These are phyloP conservation scores for Melanotaenia parkinsoni DNA, from an alignment of 2,797 vertebrate genomes.

Conservation along the genomic window DNA sequence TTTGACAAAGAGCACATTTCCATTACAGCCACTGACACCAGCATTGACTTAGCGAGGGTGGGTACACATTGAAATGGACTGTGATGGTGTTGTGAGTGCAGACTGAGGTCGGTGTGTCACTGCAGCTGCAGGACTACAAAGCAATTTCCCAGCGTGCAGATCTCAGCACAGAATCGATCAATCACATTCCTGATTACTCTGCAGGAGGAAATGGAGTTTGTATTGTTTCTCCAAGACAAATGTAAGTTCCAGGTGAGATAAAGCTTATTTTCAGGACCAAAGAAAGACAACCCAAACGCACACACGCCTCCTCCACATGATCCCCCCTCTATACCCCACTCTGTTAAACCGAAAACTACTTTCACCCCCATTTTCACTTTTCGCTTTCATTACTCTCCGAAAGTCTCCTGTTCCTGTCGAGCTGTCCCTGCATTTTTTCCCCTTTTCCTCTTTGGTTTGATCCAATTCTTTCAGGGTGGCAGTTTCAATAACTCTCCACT, in stretches of 20 bases:
- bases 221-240: constrained; percentile 84
- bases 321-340: constrained; percentile 16
- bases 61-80: constrained; percentile 51
- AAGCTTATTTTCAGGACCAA: constrained; percentile 71
- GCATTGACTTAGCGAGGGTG: constrained; percentile 50
- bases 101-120: constrained; percentile 57
- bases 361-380: constrained; percentile 54
- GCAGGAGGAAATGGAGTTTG: constrained; percentile 80
- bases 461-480: constrained; percentile 57
- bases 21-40: constrained; percentile 54
- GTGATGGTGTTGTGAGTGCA: constrained; percentile 39
- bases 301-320: neutral
- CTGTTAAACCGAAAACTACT: constrained; percentile 60
- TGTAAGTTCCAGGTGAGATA: constrained; percentile 72
- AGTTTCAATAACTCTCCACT: constrained; percentile 61
- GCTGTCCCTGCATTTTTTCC: neutral
- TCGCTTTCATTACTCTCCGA: constrained; percentile 70
- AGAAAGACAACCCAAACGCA: constrained; percentile 47
- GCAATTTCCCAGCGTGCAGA: constrained; percentile 79
- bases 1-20: constrained; percentile 63
- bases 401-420: constrained; percentile 40
- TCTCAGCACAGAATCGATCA: constrained; percentile 75
- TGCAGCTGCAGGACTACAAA: constrained; percentile 67
- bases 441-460: constrained; percentile 31
- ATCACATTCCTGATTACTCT: constrained; percentile 80